Base-by-base conservation (phyloP, 2,113 vertebrate species). In the Bostrychus sinensis region DNA sequence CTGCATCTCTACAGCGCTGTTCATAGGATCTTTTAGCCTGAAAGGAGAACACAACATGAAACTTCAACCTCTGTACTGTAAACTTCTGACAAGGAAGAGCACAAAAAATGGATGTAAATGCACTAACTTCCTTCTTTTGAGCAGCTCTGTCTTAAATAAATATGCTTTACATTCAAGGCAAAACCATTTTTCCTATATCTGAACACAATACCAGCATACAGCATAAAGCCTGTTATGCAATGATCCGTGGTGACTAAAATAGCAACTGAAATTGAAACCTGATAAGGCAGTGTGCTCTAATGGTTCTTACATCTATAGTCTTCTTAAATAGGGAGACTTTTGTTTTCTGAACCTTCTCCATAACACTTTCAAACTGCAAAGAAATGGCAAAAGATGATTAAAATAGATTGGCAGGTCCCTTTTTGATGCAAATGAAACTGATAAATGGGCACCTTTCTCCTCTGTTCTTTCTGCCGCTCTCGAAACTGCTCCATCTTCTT, bases 401-500 rank as follows among this genome's bases (percentile, higher is more conserved):
- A 1, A 34, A 1, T 26, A 20, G 13, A 1, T 13, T 1, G 34
- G 26, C 38, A 38, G 46, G 56, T 13, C 14, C 30, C 54, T 60
- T 48, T 54, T 17, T 19, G 3, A 54, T 53, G 62, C 43, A 57
- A 56, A 62, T 26, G 0, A 61, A 48, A 48, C 11, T 34, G 11
- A n/a, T n/a, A n/a, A n/a, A n/a, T n/a, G n/a, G 30, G 30, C 30
- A 98, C 97, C 93, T 95, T 98, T 84, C 94, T 98, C 9, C 94
- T 91, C 78, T 97, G 94, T 4, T 98, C 96, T 83, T 98, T 99
- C 87, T 99, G 97, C 26, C 94, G 86, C 72, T 98, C 96, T 62
- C 95, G 90, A 86, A 98, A 98, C 64, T 93, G 92, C 77, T 98
- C 97, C 37, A 97, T 93, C 68, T 92, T 92, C 75, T 92, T 95